Evolutionary conservation across 2,113 vertebrate genomes (phyloP).

Genomic region (Gymnogyps californianus): DNA sequence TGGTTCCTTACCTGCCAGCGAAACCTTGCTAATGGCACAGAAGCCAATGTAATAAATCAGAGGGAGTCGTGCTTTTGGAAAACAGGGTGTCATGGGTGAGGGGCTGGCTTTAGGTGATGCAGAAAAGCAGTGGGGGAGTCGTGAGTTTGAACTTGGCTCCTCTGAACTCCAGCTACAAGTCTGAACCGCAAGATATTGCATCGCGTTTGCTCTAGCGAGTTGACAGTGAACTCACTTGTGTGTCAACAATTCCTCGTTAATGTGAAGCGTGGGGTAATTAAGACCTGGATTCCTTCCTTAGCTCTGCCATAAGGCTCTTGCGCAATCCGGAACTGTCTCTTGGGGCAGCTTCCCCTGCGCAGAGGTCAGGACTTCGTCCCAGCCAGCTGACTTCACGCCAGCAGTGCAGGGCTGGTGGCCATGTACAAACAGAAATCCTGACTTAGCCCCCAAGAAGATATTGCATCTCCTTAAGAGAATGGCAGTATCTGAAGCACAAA

Average conservation of each 20-base stretch:
- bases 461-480: neutral
- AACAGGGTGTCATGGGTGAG: fast-evolving
- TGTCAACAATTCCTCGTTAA: neutral
- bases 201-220: neutral
- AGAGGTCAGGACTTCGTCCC: neutral
- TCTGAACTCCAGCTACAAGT: neutral
- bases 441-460: neutral
- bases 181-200: neutral
- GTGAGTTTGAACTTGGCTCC: neutral
- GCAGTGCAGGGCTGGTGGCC: neutral
- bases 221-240: neutral
- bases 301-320: neutral
- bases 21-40: neutral
- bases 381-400: neutral
- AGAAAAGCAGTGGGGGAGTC: neutral
- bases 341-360: neutral
- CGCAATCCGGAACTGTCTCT: neutral
- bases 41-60: neutral
- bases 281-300: neutral
- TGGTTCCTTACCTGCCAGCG: fast-evolving
- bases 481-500: neutral
- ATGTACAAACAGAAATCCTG: fast-evolving
- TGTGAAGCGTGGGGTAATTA: neutral
- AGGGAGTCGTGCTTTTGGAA: neutral
- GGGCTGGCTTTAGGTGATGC: neutral